A percentile compares a stretch with the other conserved stretches of the same genome.
These are phyloP conservation scores for Urophycis tenuis DNA, from an alignment of 2,797 vertebrate genomes.

Conservation along the genomic window DNA sequence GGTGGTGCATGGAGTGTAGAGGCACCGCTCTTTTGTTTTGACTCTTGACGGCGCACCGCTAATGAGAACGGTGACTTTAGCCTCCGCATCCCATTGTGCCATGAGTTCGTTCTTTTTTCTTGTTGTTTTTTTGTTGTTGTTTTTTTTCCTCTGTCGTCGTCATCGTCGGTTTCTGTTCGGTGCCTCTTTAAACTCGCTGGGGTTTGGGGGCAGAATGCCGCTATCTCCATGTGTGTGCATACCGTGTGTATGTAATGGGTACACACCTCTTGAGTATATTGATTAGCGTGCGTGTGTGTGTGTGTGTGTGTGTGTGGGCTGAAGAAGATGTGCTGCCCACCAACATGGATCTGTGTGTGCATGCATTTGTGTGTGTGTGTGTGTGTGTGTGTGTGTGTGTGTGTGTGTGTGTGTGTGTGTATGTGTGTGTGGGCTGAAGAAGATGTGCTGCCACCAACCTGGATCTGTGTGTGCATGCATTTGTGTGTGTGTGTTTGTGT, in stretches of 20 bases:
- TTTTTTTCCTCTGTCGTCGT: not conserved
- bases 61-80: not conserved
- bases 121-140: not conserved
- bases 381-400: constrained; percentile 11
- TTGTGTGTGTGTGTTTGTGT: constrained; percentile 1
- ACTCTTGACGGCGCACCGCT: not conserved
- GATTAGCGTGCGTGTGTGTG: constrained; percentile 13
- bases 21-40: not conserved
- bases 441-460: too few relatives aligned
- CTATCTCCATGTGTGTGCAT: not conserved
- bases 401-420: constrained; percentile 10
- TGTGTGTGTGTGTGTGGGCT: not conserved
- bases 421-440: not conserved
- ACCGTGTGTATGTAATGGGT: not conserved
- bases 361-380: too few relatives aligned
- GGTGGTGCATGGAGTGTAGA: not conserved
- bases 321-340: too few relatives aligned
- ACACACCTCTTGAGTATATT: too few relatives aligned
- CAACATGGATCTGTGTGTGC: too few relatives aligned
- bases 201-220: too few relatives aligned
- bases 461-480: not conserved
- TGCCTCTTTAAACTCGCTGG: not conserved
- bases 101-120: too few relatives aligned
- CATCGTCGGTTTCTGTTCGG: not conserved
- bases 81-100: too few relatives aligned